Evolutionary conservation across 2,888 invertebrate species (phyloP).

Genomic region (Oscheius myriophilus): DNA sequence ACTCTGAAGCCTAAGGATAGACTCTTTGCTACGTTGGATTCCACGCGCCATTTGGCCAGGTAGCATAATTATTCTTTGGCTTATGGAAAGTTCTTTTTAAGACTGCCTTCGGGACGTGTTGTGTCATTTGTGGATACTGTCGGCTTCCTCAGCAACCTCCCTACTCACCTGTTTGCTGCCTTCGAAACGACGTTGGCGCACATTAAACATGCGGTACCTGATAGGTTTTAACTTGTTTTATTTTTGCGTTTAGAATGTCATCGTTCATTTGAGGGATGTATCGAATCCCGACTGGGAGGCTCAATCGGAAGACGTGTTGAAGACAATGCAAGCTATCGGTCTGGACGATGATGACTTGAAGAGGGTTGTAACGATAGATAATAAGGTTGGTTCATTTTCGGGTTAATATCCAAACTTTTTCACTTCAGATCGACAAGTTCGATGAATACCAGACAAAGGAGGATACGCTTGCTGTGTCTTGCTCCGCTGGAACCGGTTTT

Average conservation of each 20-base stretch:
- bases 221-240: background rate
- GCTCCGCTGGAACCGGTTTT: slow-evolving; percentile 61
- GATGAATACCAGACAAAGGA: slow-evolving; percentile 24
- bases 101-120: slow-evolving; percentile 77
- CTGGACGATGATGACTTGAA: slow-evolving; percentile 46
- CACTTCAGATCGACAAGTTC: slow-evolving; percentile 50
- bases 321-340: slow-evolving; percentile 75
- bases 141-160: slow-evolving; percentile 85
- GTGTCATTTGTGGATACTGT: slow-evolving; percentile 85
- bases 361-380: slow-evolving; percentile 58
- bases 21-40: slow-evolving; percentile 87
- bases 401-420: slow-evolving; percentile 2
- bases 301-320: slow-evolving; percentile 80
- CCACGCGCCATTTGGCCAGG: slow-evolving; percentile 78
- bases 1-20: slow-evolving; percentile 79
- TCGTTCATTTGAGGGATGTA: slow-evolving; percentile 83
- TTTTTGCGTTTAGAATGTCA: slow-evolving; percentile 78
- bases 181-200: slow-evolving; percentile 85
- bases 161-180: slow-evolving; percentile 81
- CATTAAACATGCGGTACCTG: slow-evolving; percentile 78
- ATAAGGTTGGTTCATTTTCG: slow-evolving; percentile 37
- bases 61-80: too few species aligned
- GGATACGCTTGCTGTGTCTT: slow-evolving; percentile 52
- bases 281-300: slow-evolving; percentile 80
- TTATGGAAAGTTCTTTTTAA: background rate